Percentiles rank a stretch among this genome's conserved stretches.
phyloP scores from a whole-genome alignment of 2,113 vertebrate genomes.

The Xenotilapia flavipinnis region DNA sequence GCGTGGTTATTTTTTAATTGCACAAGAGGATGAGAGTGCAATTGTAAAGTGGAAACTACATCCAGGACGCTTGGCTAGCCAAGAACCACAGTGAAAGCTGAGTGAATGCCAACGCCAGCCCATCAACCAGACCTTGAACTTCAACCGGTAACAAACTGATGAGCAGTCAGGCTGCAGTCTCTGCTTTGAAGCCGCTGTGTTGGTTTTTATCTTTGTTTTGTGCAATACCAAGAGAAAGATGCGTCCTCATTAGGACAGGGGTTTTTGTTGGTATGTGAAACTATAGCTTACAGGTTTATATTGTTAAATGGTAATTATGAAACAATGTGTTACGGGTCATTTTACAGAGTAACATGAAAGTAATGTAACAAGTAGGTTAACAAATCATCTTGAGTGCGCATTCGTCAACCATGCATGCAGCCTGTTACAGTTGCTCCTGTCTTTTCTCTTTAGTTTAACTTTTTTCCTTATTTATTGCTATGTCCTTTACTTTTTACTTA shows the following conservation, averaged over 20 bases:
- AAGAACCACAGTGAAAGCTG: background rate
- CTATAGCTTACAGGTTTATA: background rate
- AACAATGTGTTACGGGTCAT: accelerated
- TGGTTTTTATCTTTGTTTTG: background rate
- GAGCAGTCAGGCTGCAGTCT: background rate
- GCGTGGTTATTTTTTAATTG: background rate
- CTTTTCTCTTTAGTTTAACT: background rate
- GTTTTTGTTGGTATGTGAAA: background rate
- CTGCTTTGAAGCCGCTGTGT: background rate
- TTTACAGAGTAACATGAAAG: background rate
- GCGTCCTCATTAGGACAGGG: accelerated
- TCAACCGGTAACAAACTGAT: background rate
- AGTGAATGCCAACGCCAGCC: background rate
- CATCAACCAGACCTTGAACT: background rate
- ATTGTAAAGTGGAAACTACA: background rate
- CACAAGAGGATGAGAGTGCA: background rate
- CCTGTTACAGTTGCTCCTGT: background rate
- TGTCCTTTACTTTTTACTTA: background rate
- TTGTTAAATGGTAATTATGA: background rate
- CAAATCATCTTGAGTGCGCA: background rate
- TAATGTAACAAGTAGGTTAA: background rate
- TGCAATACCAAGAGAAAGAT: background rate
- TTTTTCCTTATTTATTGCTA: background rate
- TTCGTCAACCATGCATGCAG: background rate
- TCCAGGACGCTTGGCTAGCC: background rate